Evolutionary conservation across 2,113 vertebrate species (phyloP), one percentile per base, ranked within the genome.

Genomic region (Lutjanus erythropterus): DNA sequence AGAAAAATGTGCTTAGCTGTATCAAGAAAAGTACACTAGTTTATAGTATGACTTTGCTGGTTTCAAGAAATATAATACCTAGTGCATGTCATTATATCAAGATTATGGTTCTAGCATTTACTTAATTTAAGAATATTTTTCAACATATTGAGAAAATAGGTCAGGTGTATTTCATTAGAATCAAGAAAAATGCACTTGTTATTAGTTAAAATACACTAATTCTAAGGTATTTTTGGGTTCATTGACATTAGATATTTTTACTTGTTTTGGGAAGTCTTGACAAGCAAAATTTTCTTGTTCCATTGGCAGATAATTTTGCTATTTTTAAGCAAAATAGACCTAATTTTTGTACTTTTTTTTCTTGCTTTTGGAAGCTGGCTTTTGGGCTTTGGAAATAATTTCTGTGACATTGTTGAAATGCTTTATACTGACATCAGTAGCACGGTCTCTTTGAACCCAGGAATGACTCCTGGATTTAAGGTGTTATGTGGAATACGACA

Each of bases 21-120:
- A 39, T 39, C 19, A 59, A 37, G 31, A 41, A 39, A 61, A 23
- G 58, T 39, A 23, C 2, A 61, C 0, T 2, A 23, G 6, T 41
- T 61, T 31, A 6, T 31, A 56, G 53, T 56, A 56, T 56, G 4
- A 56, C 53, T 31, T 56, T 31, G 53, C 27, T 56, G 53, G 53
- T 56, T 56, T 56, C 27, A 56, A 56, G 53, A 31, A 31, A 31
- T 31, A 23, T 56, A 56, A 56, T 56, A 15, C 53, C 53, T 31
- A 56, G 27, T 56, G 58, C 16, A 39, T 60, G 7, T 1, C 58
- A 60, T 61, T 61, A 41, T 25, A 0, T 15, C 59, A 47, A 49
- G 64, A 47, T 49, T 0, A 49, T 67, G 64, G 29, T 1, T 9
- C 21, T 49, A 49, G 64, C 44, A 67, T 67, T 35, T 62, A 5